These are phyloP conservation scores for Chelonus formosanus DNA, from an alignment of 2,888 invertebrate genomes.

Conservation along the genomic window DNA sequence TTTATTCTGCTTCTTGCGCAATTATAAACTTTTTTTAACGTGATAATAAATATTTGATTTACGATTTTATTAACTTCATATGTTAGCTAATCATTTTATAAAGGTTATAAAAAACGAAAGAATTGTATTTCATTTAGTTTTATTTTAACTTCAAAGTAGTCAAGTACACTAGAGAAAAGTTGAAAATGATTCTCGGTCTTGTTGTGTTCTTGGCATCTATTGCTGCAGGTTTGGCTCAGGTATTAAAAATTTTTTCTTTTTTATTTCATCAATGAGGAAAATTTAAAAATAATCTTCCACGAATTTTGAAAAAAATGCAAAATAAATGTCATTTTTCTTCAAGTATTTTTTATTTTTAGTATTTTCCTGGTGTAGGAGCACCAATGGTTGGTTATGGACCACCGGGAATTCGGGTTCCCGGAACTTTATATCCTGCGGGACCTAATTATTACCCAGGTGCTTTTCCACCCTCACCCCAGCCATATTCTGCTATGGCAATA, in stretches of 20 bases:
- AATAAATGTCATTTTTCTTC: too few relatives aligned
- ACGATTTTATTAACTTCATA: too few relatives aligned
- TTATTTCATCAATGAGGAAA: too few relatives aligned
- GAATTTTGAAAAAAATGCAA: too few relatives aligned
- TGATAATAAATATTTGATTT: too few relatives aligned
- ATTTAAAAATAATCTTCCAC: too few relatives aligned
- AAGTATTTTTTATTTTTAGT: neutral
- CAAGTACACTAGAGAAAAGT: neutral
- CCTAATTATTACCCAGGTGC: slow-evolving; percentile 14
- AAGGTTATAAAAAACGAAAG: slow-evolving; percentile 1
- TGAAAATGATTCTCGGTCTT: slow-evolving; percentile 18
- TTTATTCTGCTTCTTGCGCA: too few relatives aligned
- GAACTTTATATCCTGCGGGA: slow-evolving; percentile 15
- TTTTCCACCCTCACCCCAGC: slow-evolving; percentile 4
- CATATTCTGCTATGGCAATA: slow-evolving; percentile 5
- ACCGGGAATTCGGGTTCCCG: slow-evolving; percentile 7
- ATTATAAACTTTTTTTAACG: too few relatives aligned
- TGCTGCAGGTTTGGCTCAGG: slow-evolving; percentile 34
- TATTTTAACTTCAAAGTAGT: neutral
- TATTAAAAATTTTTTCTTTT: neutral
- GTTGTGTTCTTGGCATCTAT: slow-evolving; percentile 6
- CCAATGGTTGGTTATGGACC: neutral
- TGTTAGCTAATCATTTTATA: too few relatives aligned
- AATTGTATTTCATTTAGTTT: neutral
- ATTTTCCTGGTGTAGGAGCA: neutral